Evolutionary conservation across 2,888 invertebrate species (phyloP).

Genomic region (Xestia ashworthii): DNA sequence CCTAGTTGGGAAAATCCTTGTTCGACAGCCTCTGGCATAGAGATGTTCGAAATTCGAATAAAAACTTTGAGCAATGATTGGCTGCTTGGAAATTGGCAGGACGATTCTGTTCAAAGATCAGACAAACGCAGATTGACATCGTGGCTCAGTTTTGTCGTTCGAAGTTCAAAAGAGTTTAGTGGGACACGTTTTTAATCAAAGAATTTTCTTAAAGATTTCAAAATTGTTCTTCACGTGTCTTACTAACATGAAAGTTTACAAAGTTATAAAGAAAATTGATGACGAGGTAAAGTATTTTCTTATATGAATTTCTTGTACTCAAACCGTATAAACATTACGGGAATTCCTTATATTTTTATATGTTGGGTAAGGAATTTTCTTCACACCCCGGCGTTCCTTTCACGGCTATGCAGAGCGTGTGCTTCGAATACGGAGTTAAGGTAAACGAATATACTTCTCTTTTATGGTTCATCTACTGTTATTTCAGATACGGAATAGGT

Average conservation of each 20-base stretch:
- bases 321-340: conserved; percentile 22
- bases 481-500: conserved; percentile 42
- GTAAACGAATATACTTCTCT: conserved; percentile 60
- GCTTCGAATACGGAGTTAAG: conserved; percentile 62
- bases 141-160: not conserved
- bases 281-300: not conserved
- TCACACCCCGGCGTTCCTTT: conserved; percentile 47
- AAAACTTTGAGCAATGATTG: conserved; percentile 33
- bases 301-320: conserved; percentile 23
- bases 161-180: not conserved
- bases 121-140: not conserved
- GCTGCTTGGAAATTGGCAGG: not conserved
- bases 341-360: conserved; percentile 41
- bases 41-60: conserved; percentile 18
- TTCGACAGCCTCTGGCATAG: conserved; percentile 7
- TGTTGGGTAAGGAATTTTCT: conserved; percentile 35
- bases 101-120: not conserved
- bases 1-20: conserved; percentile 38
- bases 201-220: not conserved
- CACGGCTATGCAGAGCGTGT: conserved; percentile 62
- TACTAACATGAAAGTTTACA: not conserved
- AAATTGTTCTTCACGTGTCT: not conserved
- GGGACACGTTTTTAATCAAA: not conserved
- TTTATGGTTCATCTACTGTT: conserved; percentile 63
- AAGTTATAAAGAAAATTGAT: not conserved